phyloP scores from a whole-genome alignment of 1,140 invertebrate genomes.

The Cydia fagiglandana region DNA sequence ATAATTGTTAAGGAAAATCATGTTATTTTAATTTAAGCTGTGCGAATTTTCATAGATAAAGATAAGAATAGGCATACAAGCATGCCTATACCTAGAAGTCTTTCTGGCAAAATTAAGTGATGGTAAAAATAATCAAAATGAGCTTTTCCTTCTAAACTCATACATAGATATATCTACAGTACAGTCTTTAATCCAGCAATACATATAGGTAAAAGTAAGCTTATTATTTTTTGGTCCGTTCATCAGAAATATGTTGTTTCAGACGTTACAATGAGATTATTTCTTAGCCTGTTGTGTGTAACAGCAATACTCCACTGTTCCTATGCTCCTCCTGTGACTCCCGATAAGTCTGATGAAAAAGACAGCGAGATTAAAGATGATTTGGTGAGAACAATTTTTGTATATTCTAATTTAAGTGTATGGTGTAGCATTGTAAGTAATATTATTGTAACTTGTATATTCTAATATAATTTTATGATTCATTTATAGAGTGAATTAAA shows the following conservation, averaged over 20 bases:
- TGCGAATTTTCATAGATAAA: not conserved
- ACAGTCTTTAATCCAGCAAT: too few relatives aligned
- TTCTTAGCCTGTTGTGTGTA: constrained; percentile 49
- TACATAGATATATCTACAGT: too few relatives aligned
- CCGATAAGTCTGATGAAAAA: constrained; percentile 64
- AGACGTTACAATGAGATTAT: constrained; percentile 52
- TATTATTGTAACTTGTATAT: too few relatives aligned
- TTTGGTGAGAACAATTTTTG: constrained; percentile 54
- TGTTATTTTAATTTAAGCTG: not conserved
- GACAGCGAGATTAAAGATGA: constrained; percentile 70
- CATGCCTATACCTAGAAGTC: too few relatives aligned
- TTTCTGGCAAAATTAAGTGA: too few relatives aligned
- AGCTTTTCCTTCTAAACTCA: too few relatives aligned
- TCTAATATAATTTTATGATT: not conserved
- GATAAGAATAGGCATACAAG: not conserved
- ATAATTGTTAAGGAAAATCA: too few relatives aligned
- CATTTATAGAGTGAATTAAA: not conserved
- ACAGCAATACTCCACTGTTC: constrained; percentile 59
- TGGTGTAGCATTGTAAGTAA: too few relatives aligned
- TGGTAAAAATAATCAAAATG: too few relatives aligned
- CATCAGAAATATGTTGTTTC: constrained; percentile 8
- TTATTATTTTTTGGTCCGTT: not conserved
- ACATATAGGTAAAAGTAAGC: too few relatives aligned
- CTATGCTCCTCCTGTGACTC: constrained; percentile 71
- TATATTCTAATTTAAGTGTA: constrained; percentile 8